phyloP scores from a whole-genome alignment of 2,797 vertebrate species.

The Danio jaintianensis region DNA sequence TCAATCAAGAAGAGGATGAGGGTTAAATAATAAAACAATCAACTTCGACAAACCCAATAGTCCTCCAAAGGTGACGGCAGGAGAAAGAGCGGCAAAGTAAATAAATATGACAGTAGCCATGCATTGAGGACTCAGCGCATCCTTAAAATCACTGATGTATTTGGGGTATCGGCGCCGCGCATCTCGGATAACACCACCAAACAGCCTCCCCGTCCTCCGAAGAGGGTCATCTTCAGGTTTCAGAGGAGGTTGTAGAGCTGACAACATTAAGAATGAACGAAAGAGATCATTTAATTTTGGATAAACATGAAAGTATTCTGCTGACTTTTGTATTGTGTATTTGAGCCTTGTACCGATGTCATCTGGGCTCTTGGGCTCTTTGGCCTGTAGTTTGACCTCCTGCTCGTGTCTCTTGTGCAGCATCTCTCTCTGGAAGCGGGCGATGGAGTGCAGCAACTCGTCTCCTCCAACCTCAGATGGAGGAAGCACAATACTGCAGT shows the following conservation, averaged over 20 bases:
- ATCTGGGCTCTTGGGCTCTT: constrained; percentile 87
- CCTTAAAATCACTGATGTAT: constrained; percentile 94
- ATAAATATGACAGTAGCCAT: constrained; percentile 95
- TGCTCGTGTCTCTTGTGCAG: constrained; percentile 92
- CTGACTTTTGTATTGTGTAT: not conserved
- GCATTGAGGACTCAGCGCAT: constrained; percentile 91
- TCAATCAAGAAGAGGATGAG: no score
- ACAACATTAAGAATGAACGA: constrained; percentile 17
- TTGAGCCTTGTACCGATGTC: constrained; percentile 83
- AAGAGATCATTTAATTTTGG: not conserved
- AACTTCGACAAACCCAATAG: constrained; percentile 82
- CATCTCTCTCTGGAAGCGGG: constrained; percentile 95
- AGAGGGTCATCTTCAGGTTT: constrained; percentile 87
- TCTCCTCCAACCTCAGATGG: constrained; percentile 94
- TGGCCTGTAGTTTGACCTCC: constrained; percentile 81
- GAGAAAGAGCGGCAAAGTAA: constrained; percentile 95
- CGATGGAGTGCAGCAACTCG: constrained; percentile 92
- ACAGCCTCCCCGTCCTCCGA: constrained; percentile 85
- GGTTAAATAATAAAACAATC: not conserved
- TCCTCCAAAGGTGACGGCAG: constrained; percentile 96
- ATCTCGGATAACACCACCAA: constrained; percentile 90
- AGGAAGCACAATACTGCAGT: constrained; percentile 96
- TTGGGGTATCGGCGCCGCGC: constrained; percentile 88
- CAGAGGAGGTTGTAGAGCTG: constrained; percentile 72
- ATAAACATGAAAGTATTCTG: not conserved